Evolutionary conservation across 2,888 invertebrate genomes (phyloP).

Genomic region (Vannuccia rotundouncinata): DNA sequence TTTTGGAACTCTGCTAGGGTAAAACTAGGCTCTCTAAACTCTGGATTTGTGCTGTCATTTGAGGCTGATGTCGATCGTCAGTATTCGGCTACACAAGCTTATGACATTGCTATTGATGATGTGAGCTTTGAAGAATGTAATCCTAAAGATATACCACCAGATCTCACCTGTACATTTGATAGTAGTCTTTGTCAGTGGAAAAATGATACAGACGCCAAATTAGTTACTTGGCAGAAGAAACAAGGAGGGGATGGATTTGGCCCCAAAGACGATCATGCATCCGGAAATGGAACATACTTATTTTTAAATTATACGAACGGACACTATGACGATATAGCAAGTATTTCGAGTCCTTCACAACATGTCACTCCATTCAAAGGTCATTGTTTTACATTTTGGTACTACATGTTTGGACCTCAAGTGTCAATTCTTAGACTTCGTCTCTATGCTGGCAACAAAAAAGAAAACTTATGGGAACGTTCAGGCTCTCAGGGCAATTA

Average conservation of each 20-base stretch:
- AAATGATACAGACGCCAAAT: conserved; percentile 42
- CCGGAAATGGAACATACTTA: conserved; percentile 43
- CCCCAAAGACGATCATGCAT: conserved; percentile 48
- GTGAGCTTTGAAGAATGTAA: conserved; percentile 44
- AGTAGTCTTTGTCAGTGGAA: conserved; percentile 46
- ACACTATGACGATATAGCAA: neutral
- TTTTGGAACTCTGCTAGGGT: conserved; percentile 46
- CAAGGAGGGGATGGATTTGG: conserved; percentile 42
- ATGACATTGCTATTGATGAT: conserved; percentile 48
- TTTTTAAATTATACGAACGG: neutral
- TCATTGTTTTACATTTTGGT: conserved; percentile 39
- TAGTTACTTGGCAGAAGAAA: conserved; percentile 18
- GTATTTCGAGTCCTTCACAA: neutral
- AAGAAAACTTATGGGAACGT: conserved; percentile 9
- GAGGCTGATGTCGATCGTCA: neutral
- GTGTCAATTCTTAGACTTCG: conserved; percentile 27
- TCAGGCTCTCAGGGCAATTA: conserved; percentile 19
- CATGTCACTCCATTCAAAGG: conserved; percentile 1
- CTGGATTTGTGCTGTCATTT: neutral
- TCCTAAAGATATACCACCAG: conserved; percentile 37
- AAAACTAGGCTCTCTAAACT: conserved; percentile 34
- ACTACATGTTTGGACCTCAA: conserved; percentile 40
- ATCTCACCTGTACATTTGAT: conserved; percentile 48
- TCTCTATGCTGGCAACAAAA: neutral
- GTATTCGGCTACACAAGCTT: conserved; percentile 25